Conservation (phyloP, 2,113 vertebrate genomes). For the Thalassarche chlororhynchos region DNA sequence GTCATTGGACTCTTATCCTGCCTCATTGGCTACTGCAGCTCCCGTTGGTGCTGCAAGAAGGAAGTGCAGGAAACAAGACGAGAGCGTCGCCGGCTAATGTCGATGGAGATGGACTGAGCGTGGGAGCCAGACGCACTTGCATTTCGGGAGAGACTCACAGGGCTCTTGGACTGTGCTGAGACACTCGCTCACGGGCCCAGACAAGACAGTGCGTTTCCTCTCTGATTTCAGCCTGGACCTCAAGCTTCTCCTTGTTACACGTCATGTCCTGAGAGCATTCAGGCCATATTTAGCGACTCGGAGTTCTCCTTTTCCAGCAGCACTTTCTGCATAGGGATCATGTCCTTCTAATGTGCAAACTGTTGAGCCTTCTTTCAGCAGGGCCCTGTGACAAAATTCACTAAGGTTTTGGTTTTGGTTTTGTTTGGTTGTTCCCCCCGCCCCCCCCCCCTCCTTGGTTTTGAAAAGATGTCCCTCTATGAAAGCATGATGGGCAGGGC, state of each 20-base stretch:
- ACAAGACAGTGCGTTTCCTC: conserved; percentile 26
- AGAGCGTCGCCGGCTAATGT: conserved; percentile 88
- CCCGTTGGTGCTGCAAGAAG: conserved; percentile 91
- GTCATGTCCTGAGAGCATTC: conserved; percentile 46
- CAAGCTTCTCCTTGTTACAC: conserved; percentile 58
- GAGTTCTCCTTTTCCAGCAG: conserved; percentile 63
- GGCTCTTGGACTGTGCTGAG: conserved; percentile 1
- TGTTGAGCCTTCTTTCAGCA: conserved; percentile 57
- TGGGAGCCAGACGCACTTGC: not conserved
- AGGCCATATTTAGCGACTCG: conserved; percentile 54
- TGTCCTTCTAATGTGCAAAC: conserved; percentile 25
- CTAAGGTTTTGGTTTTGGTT: not conserved
- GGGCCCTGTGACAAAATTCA: conserved; percentile 61
- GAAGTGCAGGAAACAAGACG: conserved; percentile 80
- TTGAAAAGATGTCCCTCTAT: not conserved
- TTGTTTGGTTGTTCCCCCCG: not conserved
- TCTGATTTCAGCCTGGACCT: conserved; percentile 74
- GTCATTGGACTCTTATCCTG: conserved; percentile 88
- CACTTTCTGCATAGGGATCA: conserved; percentile 67
- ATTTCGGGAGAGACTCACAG: not conserved
- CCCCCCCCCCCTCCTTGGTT: not conserved
- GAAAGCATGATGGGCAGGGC: not conserved
- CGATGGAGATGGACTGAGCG: conserved; percentile 92
- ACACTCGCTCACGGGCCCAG: conserved; percentile 37
- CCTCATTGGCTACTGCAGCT: conserved; percentile 91